Conservation (phyloP, 2,113 vertebrate species). For the Ploceus nigricollis region DNA sequence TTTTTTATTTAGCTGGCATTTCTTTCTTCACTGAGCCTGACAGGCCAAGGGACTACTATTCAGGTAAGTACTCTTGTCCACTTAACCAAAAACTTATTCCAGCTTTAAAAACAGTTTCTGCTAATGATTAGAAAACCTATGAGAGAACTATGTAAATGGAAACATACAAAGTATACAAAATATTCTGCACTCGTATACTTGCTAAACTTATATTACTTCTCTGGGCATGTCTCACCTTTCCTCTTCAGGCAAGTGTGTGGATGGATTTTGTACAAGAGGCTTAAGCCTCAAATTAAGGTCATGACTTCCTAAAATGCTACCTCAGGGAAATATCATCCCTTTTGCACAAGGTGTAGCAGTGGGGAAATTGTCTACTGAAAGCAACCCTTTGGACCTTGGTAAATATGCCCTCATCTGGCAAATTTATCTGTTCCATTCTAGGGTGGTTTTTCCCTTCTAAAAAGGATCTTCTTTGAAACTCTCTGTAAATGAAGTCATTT, state of each 20-base stretch:
- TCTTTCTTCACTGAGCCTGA: slow-evolving; percentile 13
- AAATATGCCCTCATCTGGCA: not conserved
- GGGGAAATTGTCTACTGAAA: not conserved
- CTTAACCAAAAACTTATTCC: not conserved
- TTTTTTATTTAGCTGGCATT: slow-evolving; percentile 61
- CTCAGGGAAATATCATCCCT: not conserved
- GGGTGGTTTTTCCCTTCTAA: not conserved
- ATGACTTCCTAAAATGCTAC: not conserved
- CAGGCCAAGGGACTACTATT: slow-evolving; percentile 25
- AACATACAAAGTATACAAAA: not conserved
- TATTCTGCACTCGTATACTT: not conserved
- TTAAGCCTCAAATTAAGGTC: not conserved
- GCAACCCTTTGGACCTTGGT: not conserved
- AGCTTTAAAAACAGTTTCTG: not conserved
- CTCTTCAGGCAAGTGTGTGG: not conserved
- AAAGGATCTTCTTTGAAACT: not conserved
- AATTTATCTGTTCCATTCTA: not conserved
- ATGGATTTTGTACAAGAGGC: not conserved
- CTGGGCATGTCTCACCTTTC: not conserved
- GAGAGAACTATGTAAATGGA: not conserved
- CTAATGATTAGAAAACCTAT: not conserved
- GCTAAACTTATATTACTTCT: not conserved
- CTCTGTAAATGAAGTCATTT: not conserved
- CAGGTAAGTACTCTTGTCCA: slow-evolving; percentile 61
- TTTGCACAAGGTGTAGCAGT: not conserved